Conservation (phyloP, 2,888 invertebrate species). For the Pammene aurita region DNA sequence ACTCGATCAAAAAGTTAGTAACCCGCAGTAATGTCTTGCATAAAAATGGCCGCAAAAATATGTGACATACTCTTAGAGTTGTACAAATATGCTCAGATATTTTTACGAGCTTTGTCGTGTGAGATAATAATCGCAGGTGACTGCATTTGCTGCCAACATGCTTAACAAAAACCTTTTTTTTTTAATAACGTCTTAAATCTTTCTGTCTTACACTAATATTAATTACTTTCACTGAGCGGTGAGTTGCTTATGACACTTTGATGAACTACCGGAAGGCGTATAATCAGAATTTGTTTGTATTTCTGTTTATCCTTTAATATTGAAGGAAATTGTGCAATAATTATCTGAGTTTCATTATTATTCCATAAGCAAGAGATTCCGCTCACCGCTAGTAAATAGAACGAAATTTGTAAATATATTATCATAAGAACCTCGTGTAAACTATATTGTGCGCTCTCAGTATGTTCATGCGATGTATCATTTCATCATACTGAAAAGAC, state of each 20-base stretch:
- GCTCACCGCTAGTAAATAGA: conserved; percentile 20
- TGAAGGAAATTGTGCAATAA: conserved; percentile 22
- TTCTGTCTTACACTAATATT: not conserved
- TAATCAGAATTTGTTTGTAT: not conserved
- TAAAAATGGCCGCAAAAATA: too few relatives aligned
- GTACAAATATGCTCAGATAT: too few relatives aligned
- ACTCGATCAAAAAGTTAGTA: not conserved
- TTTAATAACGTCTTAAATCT: not conserved
- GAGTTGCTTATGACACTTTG: not conserved
- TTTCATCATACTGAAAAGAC: conserved; percentile 22
- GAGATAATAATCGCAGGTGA: too few relatives aligned
- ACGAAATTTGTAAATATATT: conserved; percentile 46
- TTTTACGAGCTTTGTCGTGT: too few relatives aligned
- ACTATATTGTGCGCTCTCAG: conserved; percentile 48
- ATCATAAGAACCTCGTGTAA: conserved; percentile 43
- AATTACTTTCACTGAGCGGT: conserved; percentile 3
- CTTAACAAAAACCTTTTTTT: not conserved
- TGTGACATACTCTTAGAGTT: too few relatives aligned
- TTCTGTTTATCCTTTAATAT: not conserved
- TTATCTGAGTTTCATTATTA: conserved; percentile 3
- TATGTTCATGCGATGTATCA: conserved; percentile 41
- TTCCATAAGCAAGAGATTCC: not conserved
- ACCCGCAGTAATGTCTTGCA: not conserved
- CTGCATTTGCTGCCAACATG: not conserved
- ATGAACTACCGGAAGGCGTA: not conserved